Evolutionary conservation across 92 coral and sea anemone species (phyloP), one percentile per base, ranked within the genome.

Genomic region (Epizoanthus rinbou): DNA sequence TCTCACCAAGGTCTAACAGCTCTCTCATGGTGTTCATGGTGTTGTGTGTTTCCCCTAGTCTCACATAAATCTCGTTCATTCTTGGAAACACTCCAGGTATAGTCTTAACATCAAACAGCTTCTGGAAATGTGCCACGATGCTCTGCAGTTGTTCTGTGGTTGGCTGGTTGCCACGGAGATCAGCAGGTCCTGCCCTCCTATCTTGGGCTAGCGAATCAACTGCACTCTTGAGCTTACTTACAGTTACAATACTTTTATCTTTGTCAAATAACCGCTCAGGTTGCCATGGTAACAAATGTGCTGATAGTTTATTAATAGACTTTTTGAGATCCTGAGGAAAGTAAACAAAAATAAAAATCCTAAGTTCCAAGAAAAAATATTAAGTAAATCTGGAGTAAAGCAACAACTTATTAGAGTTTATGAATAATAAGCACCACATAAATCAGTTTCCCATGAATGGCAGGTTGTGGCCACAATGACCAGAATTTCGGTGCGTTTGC

Each of bases 61-160:
- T 89, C 86, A 89, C 80, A 86, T 96, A 96, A 53, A 96, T 88
- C 81, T 96, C 99, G 58, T 90, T 96, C 99, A 96, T 96, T 59
- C 94, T 87, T 54, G 99, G 96, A 83, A 96, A 96, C 64, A 93
- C 88, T 74, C 99, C 99, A 2, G 94, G 67, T 17, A 91, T 87
- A 69, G 86, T 93, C 9, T 79, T 84, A 5, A 96, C 93, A 84
- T 96, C 99, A 76, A 96, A 96, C 47, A 96, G 87, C 84, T 88
- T 96, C 85, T 96, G 99, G 76, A 96, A 96, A 69, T 96, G 99
- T 17, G 98, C 98, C 56, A 96, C 88, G 68, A 96, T 92, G 84
- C 96, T 88, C 57, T 88, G 92, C 23, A 96, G 74, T 64, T 93
- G 96, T 50, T 94, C 95, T 59, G 86, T 23, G 45, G 90, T 84